Evolutionary conservation across 2,797 vertebrate genomes (phyloP), one percentile per base, ranked within the genome.

Genomic region (Protosalanx chinensis): DNA sequence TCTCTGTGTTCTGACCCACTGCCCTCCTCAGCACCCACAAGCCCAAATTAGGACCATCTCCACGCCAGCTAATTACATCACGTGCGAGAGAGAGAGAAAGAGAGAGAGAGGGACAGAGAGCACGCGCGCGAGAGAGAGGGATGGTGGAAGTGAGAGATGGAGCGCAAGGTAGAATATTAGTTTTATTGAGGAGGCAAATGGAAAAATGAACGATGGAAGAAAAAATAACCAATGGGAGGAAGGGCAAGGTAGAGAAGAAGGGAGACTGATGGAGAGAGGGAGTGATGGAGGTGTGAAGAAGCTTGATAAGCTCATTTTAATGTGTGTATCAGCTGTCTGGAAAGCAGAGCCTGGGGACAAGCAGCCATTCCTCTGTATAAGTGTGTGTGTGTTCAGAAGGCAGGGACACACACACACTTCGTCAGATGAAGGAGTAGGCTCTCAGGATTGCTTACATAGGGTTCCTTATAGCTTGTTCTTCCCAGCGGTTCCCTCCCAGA

Each of bases 1-100:
- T 91, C 88, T 88, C 20, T 81, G 82, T 89, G 87, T 87, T 88
- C 87, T 91, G 90, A 92, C 88, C 89, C 87, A 84, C 73, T 90
- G 89, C 80, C 89, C 90, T 88, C 79, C 84, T 84, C 86, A 80
- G 81, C 70, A 68, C 81, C 82, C 82, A 80, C 49, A 33, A 79
- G 81, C 83, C 82, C 79, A 90, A 88, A 92, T 91, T 86, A 90
- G 88, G 79, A 80, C 81, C 70, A 82, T 82, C 75, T 79, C 81
- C 82, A 80, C 73, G 67, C 68, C 75, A 61, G 79, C 80, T 88
- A 91, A 91, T 90, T 82, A 84, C 79, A 59, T 79, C 76, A 81
- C 41, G 58, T 32, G 30, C n/a, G 6, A 51, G 18, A 67, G 41
- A 16, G 57, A 61, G 56, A 10, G 57, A 71, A 69, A 76, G 71